Conservation (phyloP, 2,888 invertebrate genomes). For the Mayetiola destructor region DNA sequence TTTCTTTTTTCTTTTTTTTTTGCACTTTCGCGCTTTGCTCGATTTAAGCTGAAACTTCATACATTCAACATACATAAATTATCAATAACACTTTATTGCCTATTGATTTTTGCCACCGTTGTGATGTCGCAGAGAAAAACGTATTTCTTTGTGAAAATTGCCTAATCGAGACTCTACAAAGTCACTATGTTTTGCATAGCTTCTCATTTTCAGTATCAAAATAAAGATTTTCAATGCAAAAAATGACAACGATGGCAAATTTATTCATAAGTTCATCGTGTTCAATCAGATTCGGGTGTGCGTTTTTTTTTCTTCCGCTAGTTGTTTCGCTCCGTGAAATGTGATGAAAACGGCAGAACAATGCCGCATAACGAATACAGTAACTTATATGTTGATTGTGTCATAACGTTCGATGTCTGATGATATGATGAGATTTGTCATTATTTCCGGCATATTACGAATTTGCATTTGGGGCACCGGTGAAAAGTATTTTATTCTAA, state of each 20-base stretch:
- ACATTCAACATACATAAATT: slow-evolving; percentile 12
- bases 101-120: background rate
- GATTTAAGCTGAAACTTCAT: slow-evolving; percentile 1
- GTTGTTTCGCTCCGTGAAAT: background rate
- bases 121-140: background rate
- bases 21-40: background rate
- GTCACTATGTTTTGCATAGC: background rate
- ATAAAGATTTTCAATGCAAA: slow-evolving; percentile 1
- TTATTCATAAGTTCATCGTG: slow-evolving; percentile 2
- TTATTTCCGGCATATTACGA: slow-evolving; percentile 2
- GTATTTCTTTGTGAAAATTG: background rate
- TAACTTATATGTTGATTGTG: background rate
- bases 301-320: background rate
- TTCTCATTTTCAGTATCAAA: background rate
- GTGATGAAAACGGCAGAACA: background rate
- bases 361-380: too few relatives aligned
- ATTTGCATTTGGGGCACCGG: background rate
- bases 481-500: too few relatives aligned
- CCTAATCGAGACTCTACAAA: background rate
- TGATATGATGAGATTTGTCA: slow-evolving; percentile 9
- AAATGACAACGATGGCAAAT: slow-evolving; percentile 12
- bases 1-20: background rate
- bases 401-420: slow-evolving; percentile 3
- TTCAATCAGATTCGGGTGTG: background rate
- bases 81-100: slow-evolving; percentile 12